phyloP scores from a whole-genome alignment of 2,888 invertebrate genomes.

The Tetramorium bicarinatum region DNA sequence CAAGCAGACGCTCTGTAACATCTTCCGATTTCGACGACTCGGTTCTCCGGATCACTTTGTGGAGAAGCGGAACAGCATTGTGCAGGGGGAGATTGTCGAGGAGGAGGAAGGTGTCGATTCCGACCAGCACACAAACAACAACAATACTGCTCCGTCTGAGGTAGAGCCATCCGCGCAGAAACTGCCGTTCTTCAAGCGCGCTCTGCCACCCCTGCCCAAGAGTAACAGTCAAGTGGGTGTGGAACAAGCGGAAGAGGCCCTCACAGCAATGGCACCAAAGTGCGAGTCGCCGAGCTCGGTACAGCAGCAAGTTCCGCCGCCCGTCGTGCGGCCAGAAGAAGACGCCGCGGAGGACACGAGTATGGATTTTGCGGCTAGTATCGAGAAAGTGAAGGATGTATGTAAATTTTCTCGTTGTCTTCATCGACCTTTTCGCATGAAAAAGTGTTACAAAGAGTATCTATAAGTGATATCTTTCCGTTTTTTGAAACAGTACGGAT shows the following conservation, averaged over 20 bases:
- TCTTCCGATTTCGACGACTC: conserved; percentile 91
- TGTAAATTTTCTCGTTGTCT: conserved; percentile 84
- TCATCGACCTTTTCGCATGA: neutral
- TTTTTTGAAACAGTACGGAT: conserved; percentile 91
- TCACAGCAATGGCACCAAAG: conserved; percentile 79
- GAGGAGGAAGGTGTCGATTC: conserved; percentile 80
- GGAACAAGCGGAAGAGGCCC: conserved; percentile 85
- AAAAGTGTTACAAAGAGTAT: neutral
- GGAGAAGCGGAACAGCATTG: conserved; percentile 83
- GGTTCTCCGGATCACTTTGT: conserved; percentile 87
- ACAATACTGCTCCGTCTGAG: conserved; percentile 80
- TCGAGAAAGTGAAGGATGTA: conserved; percentile 97
- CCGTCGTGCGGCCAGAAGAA: conserved; percentile 87
- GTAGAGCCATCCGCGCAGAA: conserved; percentile 85
- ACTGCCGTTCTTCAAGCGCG: conserved; percentile 89
- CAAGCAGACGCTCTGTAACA: conserved; percentile 94
- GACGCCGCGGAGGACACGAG: conserved; percentile 87
- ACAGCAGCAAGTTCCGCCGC: conserved; percentile 80
- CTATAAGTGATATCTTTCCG: neutral
- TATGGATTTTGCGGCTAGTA: conserved; percentile 96
- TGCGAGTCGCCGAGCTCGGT: conserved; percentile 82
- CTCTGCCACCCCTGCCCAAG: conserved; percentile 90
- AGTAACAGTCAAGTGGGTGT: conserved; percentile 85
- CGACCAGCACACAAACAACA: conserved; percentile 81
- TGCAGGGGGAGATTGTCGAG: conserved; percentile 84